Evolutionary conservation across 2,797 vertebrate species (phyloP).

Genomic region (Antennarius maculatus): DNA sequence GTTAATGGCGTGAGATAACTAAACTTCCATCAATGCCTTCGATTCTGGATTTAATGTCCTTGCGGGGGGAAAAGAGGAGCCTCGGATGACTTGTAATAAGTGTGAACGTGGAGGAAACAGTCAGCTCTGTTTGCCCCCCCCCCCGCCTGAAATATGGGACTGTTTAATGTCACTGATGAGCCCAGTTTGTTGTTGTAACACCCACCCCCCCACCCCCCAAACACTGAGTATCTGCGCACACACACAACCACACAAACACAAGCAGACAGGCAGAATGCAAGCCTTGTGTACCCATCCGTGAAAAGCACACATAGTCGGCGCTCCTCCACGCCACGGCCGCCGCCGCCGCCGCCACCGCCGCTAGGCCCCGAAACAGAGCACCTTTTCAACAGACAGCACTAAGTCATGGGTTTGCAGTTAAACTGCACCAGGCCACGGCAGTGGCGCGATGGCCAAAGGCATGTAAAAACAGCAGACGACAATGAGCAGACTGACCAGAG

Average conservation of each 20-base stretch:
- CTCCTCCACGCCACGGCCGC: conserved; percentile 19
- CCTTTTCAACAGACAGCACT: conserved; percentile 65
- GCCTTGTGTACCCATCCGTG: conserved; percentile 59
- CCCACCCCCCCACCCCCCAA: neutral
- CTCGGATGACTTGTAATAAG: conserved; percentile 37
- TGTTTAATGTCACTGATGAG: conserved; percentile 74
- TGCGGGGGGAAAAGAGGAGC: conserved; percentile 24
- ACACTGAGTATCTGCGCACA: conserved; percentile 13
- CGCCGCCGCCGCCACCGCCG: neutral
- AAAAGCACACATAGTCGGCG: conserved; percentile 58
- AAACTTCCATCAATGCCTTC: conserved; percentile 43
- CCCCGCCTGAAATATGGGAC: conserved; percentile 64
- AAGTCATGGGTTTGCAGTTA: conserved; percentile 66
- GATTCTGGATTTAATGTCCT: conserved; percentile 42
- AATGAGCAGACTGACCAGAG: conserved; percentile 74
- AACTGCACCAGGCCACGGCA: conserved; percentile 52
- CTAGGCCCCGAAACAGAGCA: conserved; percentile 58
- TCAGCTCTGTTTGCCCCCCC: conserved; percentile 42
- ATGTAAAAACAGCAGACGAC: conserved; percentile 75
- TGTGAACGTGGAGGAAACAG: conserved; percentile 31
- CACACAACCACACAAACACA: conserved; percentile 52
- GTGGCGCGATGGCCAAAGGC: conserved; percentile 60
- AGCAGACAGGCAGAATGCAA: conserved; percentile 40
- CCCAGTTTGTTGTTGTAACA: conserved; percentile 61
- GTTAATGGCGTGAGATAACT: conserved; percentile 58